A percentile compares a stretch with the other conserved stretches of the same genome.
phyloP scores from a whole-genome alignment of 2,888 invertebrate species.

The Phalera bucephala region DNA sequence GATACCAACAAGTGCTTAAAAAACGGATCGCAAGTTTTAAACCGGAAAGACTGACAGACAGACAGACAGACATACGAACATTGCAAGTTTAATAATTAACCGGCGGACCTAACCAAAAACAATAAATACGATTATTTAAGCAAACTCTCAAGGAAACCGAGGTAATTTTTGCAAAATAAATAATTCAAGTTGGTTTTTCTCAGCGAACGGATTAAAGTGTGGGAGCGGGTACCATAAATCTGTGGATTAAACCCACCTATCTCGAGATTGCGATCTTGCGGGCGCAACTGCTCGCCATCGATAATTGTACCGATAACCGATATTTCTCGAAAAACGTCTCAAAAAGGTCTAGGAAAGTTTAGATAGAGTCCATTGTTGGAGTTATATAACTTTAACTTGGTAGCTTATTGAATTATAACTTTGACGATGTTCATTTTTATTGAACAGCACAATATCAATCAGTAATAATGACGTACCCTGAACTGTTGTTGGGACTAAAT shows the following conservation, averaged over 20 bases:
- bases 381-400: conserved; percentile 17
- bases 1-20: too few species aligned
- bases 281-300: conserved; percentile 59
- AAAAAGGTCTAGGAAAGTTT: conserved; percentile 41
- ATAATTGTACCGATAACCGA: conserved; percentile 73
- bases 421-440: too few species aligned
- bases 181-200: conserved; percentile 50
- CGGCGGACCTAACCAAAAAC: too few species aligned
- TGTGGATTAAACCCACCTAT: conserved; percentile 74
- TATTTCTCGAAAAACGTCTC: conserved; percentile 53
- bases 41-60: too few species aligned
- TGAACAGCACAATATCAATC: too few species aligned
- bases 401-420: conserved; percentile 21
- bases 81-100: too few species aligned
- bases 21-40: too few species aligned
- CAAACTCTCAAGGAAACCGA: too few species aligned
- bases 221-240: conserved; percentile 70
- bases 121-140: too few species aligned
- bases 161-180: conserved; percentile 17
- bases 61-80: too few species aligned
- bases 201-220: conserved; percentile 62
- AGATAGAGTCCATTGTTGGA: conserved; percentile 33
- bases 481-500: too few species aligned
- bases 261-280: conserved; percentile 71
- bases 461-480: too few species aligned